Base-by-base conservation (phyloP, 2,888 invertebrate genomes). In the Chymomyza procnemis region DNA sequence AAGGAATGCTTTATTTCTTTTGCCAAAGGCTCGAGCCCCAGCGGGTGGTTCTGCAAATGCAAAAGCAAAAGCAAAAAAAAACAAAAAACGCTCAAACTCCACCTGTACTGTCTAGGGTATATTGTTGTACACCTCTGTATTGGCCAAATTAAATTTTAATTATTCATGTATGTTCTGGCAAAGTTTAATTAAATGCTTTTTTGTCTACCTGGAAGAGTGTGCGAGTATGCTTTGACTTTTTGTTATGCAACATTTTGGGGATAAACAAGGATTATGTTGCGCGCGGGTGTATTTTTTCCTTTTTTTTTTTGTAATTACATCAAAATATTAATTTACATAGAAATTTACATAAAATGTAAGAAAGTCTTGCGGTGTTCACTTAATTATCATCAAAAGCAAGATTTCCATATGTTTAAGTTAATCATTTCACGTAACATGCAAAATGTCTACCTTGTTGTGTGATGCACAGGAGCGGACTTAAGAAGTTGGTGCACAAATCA, bases 121-220 rank as follows among this genome's bases (percentile, higher is more conserved):
- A 12, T 2, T 41, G 34, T 41, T 12, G 2, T 41, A 41, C 34
- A 9, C 1, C 3, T 74, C 73, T 85, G 82, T 81, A 85, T 85
- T 78, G 75, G 62, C 75, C 78, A 81, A 85, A 81, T 81, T 85
- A 81, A 81, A 81, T 85, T 81, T 81, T 81, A 81, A 81, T 81
- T 81, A 81, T 81, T 85, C 81, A 85, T 81, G 80, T 69, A 69
- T 82, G 75, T 78, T 50, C 61, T 74, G 83, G 85, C 69, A 85
- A 78, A 81, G 85, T 81, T 81, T 85, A 81, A 81, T 81, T 81
- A 81, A 81, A 81, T 78, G 85, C 26, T 80, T 81, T 81, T 80
- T 80, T 30, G 34, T 30, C 26, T 30, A 16, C 30, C 2, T 26
- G 26, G n/a, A 4, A 14, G 12, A 56, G 14, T 52, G 3, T 6